phyloP scores from a whole-genome alignment of 2,888 invertebrate species.

The Notodonta dromedarius region DNA sequence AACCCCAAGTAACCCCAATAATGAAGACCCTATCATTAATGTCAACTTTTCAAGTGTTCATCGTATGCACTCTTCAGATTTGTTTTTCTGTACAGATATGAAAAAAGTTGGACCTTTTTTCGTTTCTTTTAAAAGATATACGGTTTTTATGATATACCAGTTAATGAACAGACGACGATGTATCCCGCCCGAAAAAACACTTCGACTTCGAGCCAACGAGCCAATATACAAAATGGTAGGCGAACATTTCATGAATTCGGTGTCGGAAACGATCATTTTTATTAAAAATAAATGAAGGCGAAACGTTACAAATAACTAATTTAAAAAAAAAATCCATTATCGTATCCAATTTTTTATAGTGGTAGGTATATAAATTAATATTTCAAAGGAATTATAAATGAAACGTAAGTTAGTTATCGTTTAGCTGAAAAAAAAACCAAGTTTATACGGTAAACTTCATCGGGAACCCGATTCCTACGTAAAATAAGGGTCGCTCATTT shows the following conservation, averaged over 20 bases:
- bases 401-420: not conserved
- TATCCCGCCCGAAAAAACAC: not conserved
- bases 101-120: slow-evolving; percentile 65
- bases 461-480: slow-evolving; percentile 25
- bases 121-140: not conserved
- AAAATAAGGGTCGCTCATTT: slow-evolving; percentile 68
- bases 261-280: too few species aligned
- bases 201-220: too few species aligned
- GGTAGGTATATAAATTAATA: not conserved
- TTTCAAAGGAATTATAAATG: not conserved
- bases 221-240: too few species aligned
- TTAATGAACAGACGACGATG: not conserved
- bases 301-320: too few species aligned
- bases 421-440: slow-evolving; percentile 12
- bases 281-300: too few species aligned
- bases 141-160: not conserved
- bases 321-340: too few species aligned
- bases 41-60: slow-evolving; percentile 59
- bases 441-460: slow-evolving; percentile 39
- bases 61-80: slow-evolving; percentile 40
- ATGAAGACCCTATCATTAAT: slow-evolving; percentile 35
- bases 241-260: too few species aligned
- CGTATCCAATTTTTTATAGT: too few species aligned
- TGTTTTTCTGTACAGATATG: slow-evolving; percentile 58
- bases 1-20: slow-evolving; percentile 22